Conservation (phyloP, 2,888 invertebrate genomes). For the Temnothorax unifasciatus region DNA sequence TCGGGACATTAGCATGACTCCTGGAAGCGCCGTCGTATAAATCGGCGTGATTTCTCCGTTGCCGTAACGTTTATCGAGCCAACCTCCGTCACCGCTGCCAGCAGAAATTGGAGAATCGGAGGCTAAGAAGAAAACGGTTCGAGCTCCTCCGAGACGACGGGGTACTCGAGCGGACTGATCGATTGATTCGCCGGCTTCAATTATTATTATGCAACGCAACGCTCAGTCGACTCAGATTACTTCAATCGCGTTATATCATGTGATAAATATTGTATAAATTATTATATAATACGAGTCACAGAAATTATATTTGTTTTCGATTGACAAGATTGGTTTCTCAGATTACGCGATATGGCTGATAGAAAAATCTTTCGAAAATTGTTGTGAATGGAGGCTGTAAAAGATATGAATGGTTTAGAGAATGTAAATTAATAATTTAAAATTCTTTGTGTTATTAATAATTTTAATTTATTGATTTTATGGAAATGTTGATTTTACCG, state of each 20-base stretch:
- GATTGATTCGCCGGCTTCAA: not conserved
- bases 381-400: not conserved
- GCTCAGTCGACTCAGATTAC: not conserved
- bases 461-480: not conserved
- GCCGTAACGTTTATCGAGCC: constrained; percentile 55
- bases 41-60: constrained; percentile 51
- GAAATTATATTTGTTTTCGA: not conserved
- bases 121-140: constrained; percentile 23
- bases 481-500: no score
- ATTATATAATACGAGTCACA: constrained; percentile 12
- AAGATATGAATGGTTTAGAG: not conserved
- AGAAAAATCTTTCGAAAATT: not conserved
- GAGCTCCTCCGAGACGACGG: constrained; percentile 9
- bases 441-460: not conserved
- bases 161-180: not conserved
- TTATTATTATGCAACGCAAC: constrained; percentile 28
- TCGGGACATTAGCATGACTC: constrained; percentile 56
- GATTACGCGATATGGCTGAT: not conserved
- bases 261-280: constrained; percentile 18
- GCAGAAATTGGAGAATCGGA: constrained; percentile 39
- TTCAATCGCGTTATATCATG: constrained; percentile 32
- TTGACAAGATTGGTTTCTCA: not conserved
- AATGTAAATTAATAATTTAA: not conserved
- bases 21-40: constrained; percentile 45
- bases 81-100: not conserved